A percentile compares a stretch with the other conserved stretches of the same genome.
Evolutionary conservation across 2,888 invertebrate genomes (phyloP).

Genomic region (Epistrophella euchroma): DNA sequence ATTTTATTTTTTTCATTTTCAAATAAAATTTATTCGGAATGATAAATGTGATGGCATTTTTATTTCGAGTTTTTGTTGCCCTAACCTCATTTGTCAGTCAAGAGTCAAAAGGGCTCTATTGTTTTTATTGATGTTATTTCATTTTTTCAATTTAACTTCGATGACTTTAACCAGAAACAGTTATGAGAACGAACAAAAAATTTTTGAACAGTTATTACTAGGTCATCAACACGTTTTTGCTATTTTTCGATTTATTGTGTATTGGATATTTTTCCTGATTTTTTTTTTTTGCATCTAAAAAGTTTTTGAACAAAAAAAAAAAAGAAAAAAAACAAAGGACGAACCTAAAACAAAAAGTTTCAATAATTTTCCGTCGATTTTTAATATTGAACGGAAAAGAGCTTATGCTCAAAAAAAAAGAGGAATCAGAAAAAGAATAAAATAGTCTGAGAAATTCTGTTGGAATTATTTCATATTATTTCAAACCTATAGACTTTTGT

Average conservation of each 20-base stretch:
- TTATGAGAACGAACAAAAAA: conserved; percentile 10
- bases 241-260: conserved; percentile 58
- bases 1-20: not conserved
- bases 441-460: not conserved
- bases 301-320: conserved; percentile 34
- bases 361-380: conserved; percentile 11
- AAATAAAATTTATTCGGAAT: not conserved
- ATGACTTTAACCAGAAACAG: conserved; percentile 9
- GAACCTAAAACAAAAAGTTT: conserved; percentile 30
- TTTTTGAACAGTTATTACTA: conserved; percentile 56
- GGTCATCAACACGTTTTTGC: conserved; percentile 70
- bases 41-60: not conserved
- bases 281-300: not conserved
- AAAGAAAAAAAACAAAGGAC: not conserved
- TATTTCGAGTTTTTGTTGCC: not conserved
- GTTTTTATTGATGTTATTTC: conserved; percentile 1
- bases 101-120: conserved; percentile 15
- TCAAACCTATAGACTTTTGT: too few relatives aligned
- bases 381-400: not conserved
- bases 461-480: not conserved
- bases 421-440: conserved; percentile 2
- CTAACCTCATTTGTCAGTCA: conserved; percentile 5
- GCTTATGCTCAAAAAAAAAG: conserved; percentile 30
- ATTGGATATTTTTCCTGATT: conserved; percentile 23
- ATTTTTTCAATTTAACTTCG: not conserved